Evolutionary conservation across 2,113 vertebrate genomes (phyloP), one percentile per base, ranked within the genome.

Genomic region (Forbesichthys agassizii): DNA sequence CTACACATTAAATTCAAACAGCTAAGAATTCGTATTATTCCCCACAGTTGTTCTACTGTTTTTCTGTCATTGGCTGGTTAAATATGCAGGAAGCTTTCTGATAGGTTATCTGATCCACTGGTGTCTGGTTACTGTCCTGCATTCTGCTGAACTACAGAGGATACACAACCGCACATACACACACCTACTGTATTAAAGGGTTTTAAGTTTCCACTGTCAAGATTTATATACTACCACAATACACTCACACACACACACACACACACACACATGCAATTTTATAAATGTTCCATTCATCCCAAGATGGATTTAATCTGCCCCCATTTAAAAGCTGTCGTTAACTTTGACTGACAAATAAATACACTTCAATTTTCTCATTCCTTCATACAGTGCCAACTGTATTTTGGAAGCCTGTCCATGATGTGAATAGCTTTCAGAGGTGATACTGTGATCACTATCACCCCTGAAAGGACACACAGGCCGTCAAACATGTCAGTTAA

Each of bases 341-440:
- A 84, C 73, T 88, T 84, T 90, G 86, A 89, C 61, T 84, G 87
- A 88, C 85, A 83, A 72, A 84, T 84, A 82, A 81, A 86, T 85
- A 72, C 48, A 67, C 75, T 63, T 82, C 73, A 73, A 84, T 87
- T 86, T 79, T 83, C 78, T 71, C 68, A 59, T 83, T 73, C 74
- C 77, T 63, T 61, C 14, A 5, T 73, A 88, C 83, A 91, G 78
- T 33, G 77, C 9, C 16, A 9, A 52, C 81, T 83, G 78, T 91
- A 84, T 89, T 88, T 70, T 42, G 1, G 48, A 5, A 3, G 62
- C 67, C 20, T 16, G 13, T 61, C 48, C 33, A 68, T 58, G 64
- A 71, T 36, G 59, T 66, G 66, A 72, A 78, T 63, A 63, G 69
- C 74, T 79, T 74, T 63, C 55, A 73, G 36, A 77, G 69, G 69